A percentile compares a stretch with the other conserved stretches of the same genome.
phyloP scores from a whole-genome alignment of 2,113 vertebrate genomes.

The Saccopteryx leptura region DNA sequence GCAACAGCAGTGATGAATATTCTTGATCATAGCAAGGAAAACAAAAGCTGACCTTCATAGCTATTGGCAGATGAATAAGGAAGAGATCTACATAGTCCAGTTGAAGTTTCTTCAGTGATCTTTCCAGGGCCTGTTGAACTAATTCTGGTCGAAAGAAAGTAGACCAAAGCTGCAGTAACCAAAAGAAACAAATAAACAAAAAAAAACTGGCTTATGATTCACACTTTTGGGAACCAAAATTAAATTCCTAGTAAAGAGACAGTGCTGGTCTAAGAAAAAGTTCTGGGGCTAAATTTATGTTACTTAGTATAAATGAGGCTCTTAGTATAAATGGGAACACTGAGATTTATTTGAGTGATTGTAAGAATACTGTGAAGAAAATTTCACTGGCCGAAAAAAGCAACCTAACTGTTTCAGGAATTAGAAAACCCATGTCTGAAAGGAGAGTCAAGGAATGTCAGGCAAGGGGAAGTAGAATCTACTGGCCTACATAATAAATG shows the following conservation, averaged over 20 bases:
- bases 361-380: background rate
- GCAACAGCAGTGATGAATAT: too few species aligned
- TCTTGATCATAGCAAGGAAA: background rate
- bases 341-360: background rate
- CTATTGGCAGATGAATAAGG: constrained; percentile 88
- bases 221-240: background rate
- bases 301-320: background rate
- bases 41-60: constrained; percentile 88
- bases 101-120: constrained; percentile 87
- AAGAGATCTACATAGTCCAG: constrained; percentile 91
- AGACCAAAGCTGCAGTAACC: constrained; percentile 87
- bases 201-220: background rate
- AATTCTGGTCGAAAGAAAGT: constrained; percentile 88
- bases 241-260: background rate
- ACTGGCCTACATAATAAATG: background rate
- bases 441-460: background rate
- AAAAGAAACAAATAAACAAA: background rate
- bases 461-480: too few species aligned
- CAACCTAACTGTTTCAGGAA: background rate
- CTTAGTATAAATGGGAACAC: too few species aligned
- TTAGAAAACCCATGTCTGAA: background rate
- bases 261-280: background rate
- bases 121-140: constrained; percentile 88
- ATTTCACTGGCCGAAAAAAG: background rate
- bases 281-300: background rate